Base-by-base conservation (phyloP, 1,140 invertebrate species). In the Pseudomyrmex cubaensis region DNA sequence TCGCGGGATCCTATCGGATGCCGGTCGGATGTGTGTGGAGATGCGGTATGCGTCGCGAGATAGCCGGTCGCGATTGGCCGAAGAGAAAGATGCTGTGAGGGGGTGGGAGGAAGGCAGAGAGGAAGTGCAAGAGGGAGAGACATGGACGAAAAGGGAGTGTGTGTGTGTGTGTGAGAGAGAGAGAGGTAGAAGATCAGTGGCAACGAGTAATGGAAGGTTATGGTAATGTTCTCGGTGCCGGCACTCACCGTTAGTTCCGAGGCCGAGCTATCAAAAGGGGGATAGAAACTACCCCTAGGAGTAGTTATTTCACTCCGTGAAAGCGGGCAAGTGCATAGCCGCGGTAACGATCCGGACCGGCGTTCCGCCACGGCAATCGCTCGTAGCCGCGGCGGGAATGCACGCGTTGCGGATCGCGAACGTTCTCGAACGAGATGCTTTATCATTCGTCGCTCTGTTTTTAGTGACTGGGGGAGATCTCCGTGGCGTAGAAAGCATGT, bases 231-330 rank as follows among this genome's bases (percentile, higher is more conserved):
- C 78, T 54, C 56, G 66, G 87, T 88, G 77, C 59, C 78, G 76
- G 86, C 84, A 89, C 87, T 89, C 85, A 86, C 63, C 78, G 87
- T 89, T 88, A 80, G 87, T 88, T 88, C 73, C 76, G 59, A 78
- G 72, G 86, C 25, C 67, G 46, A 54, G 54, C 86, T 85, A 89
- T 89, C 84, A 75, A 85, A 35, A 89, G 77, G 75, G 86, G 84
- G 86, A 83, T 85, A 77, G 86, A 86, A 89, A 88, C 83, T 85
- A 88, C 87, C 84, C 84, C 69, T 89, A 86, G 56, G 87, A 88
- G 87, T 85, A 88, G 86, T 86, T 89, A 85, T 89, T 89, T 88
- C 86, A 73, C 87, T 59, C 72, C 86, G 75, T 89, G 74, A 88
- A 89, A 89, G 84, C 84, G 52, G 57, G 69, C 86, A 87, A 89